Evolutionary conservation across 2,888 invertebrate genomes (phyloP).

Genomic region (Amphipoea oculea): DNA sequence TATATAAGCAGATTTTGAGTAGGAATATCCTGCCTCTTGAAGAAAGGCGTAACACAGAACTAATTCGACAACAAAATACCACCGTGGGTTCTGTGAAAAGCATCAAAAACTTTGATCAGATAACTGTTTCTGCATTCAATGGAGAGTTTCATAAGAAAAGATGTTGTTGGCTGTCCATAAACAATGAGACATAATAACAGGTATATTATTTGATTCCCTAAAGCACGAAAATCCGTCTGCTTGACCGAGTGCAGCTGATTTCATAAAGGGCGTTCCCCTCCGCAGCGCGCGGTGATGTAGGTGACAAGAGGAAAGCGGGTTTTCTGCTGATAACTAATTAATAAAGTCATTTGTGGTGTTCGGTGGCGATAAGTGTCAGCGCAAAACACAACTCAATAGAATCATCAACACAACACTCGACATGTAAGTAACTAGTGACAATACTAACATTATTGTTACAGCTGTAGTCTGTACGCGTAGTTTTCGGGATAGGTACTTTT

Average conservation of each 20-base stretch:
- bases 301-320: slow-evolving; percentile 70
- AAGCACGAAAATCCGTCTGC: slow-evolving; percentile 80
- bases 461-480: neutral
- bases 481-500: neutral
- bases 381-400: neutral
- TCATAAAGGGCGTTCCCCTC: slow-evolving; percentile 89
- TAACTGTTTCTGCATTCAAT: slow-evolving; percentile 53
- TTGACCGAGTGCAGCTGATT: slow-evolving; percentile 86
- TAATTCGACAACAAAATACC: slow-evolving; percentile 22
- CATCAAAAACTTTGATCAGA: slow-evolving; percentile 28
- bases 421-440: neutral
- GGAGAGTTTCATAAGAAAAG: slow-evolving; percentile 45
- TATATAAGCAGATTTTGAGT: neutral
- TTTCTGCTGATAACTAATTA: neutral
- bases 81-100: slow-evolving; percentile 10
- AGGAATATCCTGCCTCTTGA: neutral
- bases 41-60: slow-evolving; percentile 1
- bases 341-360: neutral
- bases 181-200: slow-evolving; percentile 75
- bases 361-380: neutral
- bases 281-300: slow-evolving; percentile 71
- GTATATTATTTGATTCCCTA: slow-evolving; percentile 79
- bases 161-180: slow-evolving; percentile 66
- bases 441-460: neutral
- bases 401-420: neutral